Evolutionary conservation across 2,797 vertebrate genomes (phyloP), one percentile per base, ranked within the genome.

Genomic region (Dendrocincla fuliginosa): DNA sequence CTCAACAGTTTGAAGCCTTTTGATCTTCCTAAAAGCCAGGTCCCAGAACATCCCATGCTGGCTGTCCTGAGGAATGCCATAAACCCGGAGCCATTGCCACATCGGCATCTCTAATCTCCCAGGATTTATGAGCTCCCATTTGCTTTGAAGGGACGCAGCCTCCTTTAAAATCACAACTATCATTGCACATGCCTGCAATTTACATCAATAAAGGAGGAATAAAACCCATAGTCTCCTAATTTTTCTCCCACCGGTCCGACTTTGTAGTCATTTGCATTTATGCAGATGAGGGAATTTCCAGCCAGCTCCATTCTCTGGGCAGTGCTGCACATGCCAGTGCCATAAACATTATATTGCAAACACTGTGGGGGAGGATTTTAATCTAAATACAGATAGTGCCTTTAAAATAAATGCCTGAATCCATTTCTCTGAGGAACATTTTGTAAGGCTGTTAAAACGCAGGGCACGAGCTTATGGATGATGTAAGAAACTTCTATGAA

Each of bases 11-110:
- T 90, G 32, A 47, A 89, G 65, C 64, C 57, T 95, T 96, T 96
- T 95, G 90, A 94, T 95, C 95, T 95, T 86, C 70, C 71, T 32
- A 94, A 94, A 95, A 94, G 53, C 32, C 71, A 55, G 73, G 84
- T 56, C 84, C 89, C 44, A 83, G 80, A 94, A 80, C 67, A 76
- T 79, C 64, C 94, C 32, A 41, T 20, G 37, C 80, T n/a, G 27
- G 52, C 37, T 49, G 61, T 67, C 90, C 92, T 77, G 73, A 96
- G 82, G 84, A 95, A 92, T 73, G 77, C 77, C 84, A 74, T 83
- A 87, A 95, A 87, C 84, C 41, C 13, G 3, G 79, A 90, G 90
- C 84, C 56, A 10, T 39, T n/a, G 75, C 78, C 77, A 79, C 78
- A 27, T 15, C 2, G 18, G 55, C 42, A 89, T 74, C 84, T 96